Base-by-base conservation (phyloP, 2,113 vertebrate species). In the Dicaeum eximium region DNA sequence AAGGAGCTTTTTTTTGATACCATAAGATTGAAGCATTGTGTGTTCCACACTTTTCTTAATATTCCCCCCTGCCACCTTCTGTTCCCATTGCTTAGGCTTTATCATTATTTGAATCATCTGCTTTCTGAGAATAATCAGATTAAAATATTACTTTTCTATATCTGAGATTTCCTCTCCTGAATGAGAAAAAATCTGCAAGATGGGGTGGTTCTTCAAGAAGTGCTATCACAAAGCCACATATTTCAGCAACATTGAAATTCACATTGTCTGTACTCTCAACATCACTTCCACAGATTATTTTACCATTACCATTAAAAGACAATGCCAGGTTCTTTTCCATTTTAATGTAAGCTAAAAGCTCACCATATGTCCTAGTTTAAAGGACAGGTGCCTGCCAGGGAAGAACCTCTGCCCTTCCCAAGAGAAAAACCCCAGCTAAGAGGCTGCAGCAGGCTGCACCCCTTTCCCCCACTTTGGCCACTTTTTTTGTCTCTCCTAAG, bases 71-170 rank as follows among this genome's bases (percentile, higher is more conserved):
- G 0, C 13, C 15, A 38, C 23, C 48, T 67, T 80, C 50, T 48
- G 45, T 61, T 91, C 38, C 35, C 31, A 50, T 61, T 91, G 53
- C 85, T 93, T 73, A 75, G 64, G 73, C 48, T 94, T 90, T 93
- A 85, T 81, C 90, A 80, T 83, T 37, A 86, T 90, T 92, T 93
- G 66, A 95, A 86, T 80, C 65, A 58, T 72, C 72, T 84, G 51
- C 70, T 96, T 51, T 93, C 35, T 65, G 88, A 66, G 62, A 91
- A 80, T 92, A 97, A 97, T 93, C 82, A 86, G 92, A 95, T 95
- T 97, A 96, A 95, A 95, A 92, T 92, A 92, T 71, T 93, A 90
- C 40, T 66, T 86, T 95, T 62, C 82, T 83, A 21, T 87, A 88
- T 90, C 58, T 48, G 64, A 94, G 51, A 58, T 86, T 94, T 80